These are phyloP conservation scores for Hemiprocne comata DNA, from an alignment of 2,113 vertebrate genomes.

Conservation along the genomic window DNA sequence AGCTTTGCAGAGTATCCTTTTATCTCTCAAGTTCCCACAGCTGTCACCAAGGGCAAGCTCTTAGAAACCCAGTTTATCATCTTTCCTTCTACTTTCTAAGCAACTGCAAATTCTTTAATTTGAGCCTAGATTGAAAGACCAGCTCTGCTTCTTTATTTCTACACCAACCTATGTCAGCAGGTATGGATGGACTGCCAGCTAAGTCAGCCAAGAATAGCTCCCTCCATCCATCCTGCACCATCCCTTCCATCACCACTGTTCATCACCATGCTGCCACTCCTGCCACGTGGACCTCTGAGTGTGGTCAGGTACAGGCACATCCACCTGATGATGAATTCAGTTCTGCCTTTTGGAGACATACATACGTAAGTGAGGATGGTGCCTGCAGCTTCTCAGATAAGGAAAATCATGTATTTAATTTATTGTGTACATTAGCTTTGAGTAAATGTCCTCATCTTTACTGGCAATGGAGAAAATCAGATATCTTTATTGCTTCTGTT, in stretches of 20 bases:
- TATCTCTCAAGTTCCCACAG: neutral
- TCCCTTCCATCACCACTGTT: neutral
- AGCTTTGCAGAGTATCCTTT: neutral
- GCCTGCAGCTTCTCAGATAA: neutral
- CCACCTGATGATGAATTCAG: neutral
- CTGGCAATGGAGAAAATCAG: neutral
- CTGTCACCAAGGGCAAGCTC: neutral
- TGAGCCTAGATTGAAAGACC: neutral
- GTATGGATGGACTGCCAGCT: neutral
- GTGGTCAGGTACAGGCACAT: rapidly evolving
- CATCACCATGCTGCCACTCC: rapidly evolving
- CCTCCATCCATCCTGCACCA: rapidly evolving
- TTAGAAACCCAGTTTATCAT: neutral
- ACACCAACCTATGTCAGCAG: rapidly evolving
- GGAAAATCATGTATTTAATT: neutral
- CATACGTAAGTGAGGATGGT: neutral
- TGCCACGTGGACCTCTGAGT: neutral
- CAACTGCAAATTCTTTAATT: neutral
- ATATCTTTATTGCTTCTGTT: neutral
- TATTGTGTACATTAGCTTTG: neutral
- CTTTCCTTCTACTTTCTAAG: neutral
- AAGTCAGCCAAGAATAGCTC: rapidly evolving
- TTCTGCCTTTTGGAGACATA: neutral
- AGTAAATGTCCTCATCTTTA: neutral
- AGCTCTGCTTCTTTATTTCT: neutral